These are phyloP conservation scores for Mizuhopecten yessoensis DNA, from an alignment of 1,140 invertebrate genomes.

Conservation along the genomic window DNA sequence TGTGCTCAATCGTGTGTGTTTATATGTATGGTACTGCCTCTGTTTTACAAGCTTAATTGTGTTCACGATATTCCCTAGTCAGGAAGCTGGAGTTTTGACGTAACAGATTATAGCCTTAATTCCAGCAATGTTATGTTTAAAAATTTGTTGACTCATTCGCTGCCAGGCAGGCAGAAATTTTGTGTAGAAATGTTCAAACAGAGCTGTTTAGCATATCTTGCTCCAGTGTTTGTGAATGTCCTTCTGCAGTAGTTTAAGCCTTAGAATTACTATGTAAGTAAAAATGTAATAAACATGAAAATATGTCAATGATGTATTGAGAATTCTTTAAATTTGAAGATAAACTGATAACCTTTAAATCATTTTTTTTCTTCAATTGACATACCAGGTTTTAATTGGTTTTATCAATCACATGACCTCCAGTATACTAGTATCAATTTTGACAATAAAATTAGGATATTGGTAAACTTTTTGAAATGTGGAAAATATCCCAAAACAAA, in stretches of 20 bases:
- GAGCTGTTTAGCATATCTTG: not conserved
- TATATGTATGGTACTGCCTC: not conserved
- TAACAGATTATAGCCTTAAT: not conserved
- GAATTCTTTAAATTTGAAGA: too few species aligned
- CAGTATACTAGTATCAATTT: too few species aligned
- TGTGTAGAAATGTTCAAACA: too few species aligned
- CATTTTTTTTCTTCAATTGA: not conserved
- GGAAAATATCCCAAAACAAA: not conserved
- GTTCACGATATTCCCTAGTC: conserved; percentile 1
- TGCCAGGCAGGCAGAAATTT: not conserved
- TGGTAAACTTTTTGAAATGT: not conserved
- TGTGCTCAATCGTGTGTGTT: not conserved
- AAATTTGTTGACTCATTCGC: not conserved
- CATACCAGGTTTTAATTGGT: not conserved
- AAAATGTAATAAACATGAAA: not conserved
- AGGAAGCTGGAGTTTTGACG: conserved; percentile 31
- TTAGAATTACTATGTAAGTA: not conserved
- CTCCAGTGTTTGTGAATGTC: too few species aligned
- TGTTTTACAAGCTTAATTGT: not conserved
- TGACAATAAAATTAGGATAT: not conserved
- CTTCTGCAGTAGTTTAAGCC: conserved; percentile 10
- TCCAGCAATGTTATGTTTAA: not conserved
- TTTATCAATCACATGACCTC: not conserved
- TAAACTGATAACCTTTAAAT: not conserved
- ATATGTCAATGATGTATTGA: not conserved